phyloP scores from a whole-genome alignment of 30 jellyfish, hydroid and myxozoan genomes.

The Nemopilema nomurai region DNA sequence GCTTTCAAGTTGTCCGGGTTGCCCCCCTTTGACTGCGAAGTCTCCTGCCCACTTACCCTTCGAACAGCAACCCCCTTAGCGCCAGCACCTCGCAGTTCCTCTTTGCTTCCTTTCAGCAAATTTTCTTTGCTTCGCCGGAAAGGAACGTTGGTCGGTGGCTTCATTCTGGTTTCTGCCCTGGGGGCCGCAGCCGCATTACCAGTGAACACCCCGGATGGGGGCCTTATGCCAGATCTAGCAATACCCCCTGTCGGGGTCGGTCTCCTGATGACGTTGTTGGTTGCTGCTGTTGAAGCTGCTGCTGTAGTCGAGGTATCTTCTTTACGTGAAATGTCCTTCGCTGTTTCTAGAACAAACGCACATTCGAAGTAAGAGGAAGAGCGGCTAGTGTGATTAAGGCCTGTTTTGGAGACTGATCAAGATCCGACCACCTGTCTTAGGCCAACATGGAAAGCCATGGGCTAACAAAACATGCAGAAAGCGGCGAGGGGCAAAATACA shows the following conservation, averaged over 20 bases:
- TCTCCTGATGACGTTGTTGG: not conserved
- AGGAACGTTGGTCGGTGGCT: conserved; percentile 28
- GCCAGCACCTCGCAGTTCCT: not conserved
- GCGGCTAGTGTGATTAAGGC: too few relatives aligned
- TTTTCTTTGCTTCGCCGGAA: not conserved
- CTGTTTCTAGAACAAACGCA: not conserved
- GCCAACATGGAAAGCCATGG: not conserved
- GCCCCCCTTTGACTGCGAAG: conserved; percentile 1
- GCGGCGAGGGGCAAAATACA: not conserved
- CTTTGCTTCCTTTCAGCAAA: not conserved
- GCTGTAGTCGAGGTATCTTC: not conserved
- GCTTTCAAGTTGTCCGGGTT: conserved; percentile 17
- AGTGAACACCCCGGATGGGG: conserved; percentile 24
- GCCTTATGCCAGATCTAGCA: conserved; percentile 28
- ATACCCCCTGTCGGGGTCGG: conserved; percentile 11
- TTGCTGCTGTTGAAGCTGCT: not conserved
- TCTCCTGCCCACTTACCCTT: conserved; percentile 6
- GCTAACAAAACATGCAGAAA: not conserved
- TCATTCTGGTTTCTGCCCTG: conserved; percentile 34
- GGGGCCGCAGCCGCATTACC: not conserved
- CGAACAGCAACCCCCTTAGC: conserved; percentile 19
- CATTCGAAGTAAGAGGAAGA: not conserved
- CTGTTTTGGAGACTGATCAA: too few relatives aligned
- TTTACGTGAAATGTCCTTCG: not conserved
- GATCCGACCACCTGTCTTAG: not conserved